Base-by-base conservation (phyloP, 2,888 invertebrate genomes). In the Eueremaeus valkanovi region DNA sequence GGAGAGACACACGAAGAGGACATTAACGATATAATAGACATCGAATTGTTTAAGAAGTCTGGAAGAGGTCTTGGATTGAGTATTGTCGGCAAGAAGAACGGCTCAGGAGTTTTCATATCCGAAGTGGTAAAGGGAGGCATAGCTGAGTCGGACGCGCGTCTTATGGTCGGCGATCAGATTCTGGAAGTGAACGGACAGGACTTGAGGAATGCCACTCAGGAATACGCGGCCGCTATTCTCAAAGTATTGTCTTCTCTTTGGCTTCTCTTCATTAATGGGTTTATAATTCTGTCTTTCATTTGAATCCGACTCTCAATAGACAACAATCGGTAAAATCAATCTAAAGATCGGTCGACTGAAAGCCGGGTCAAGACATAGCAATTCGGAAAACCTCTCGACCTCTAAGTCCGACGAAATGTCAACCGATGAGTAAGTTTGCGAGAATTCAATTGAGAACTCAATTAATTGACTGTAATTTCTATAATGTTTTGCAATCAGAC, bases 131-230 rank as follows among this genome's bases (percentile, higher is more conserved):
- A 91, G 75, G 96, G 95, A 2, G 92, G 96, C 31, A 90, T 90
- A 45, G 95, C 95, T 0, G 87, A 88, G 79, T 83, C 85, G n/a
- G 95, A 96, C 83, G 94, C 92, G 5, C 89, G 93, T 75, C 87
- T 99, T 78, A 91, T 92, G 85, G 91, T 91, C 81, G 97, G 98
- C 27, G 98, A 99, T 84, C 88, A 93, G 81, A 89, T 99, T 72
- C 85, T 93, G 11, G 87, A 92, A 42, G 92, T 98, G 5, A 95
- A 96, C 83, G 93, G 92, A 3, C 90, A 92, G 81, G 92, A 93
- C 79, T 84, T 94, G 74, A 88, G 89, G 78, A 86, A 87, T 58
- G 87, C 89, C 8, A 81, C 81, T 6, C 91, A 92, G 81, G 90
- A 94, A 81, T 90, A 93, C 79, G 93, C 92, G 13, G 94, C 93